Evolutionary conservation across 2,888 invertebrate species (phyloP), one percentile per base, ranked within the genome.

Genomic region (Andrena dorsata): DNA sequence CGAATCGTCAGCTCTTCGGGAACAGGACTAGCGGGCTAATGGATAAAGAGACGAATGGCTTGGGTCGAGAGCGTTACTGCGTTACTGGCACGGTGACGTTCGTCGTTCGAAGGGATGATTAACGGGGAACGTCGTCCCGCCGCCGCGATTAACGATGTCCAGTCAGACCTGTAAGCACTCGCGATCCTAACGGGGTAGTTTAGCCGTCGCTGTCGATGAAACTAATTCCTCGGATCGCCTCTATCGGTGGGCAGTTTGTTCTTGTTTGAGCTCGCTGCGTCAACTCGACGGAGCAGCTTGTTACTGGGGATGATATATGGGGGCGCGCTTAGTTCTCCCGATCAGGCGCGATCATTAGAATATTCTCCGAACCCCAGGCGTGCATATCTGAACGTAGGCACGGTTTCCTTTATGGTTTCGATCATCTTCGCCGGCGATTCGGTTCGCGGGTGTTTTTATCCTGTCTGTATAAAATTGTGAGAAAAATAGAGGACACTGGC

Each of bases 31-130:
- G 53, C 70, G 53, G 71, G 76, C 80, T 87, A 86, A 87, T 85
- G 83, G 84, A 88, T 88, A 86, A 88, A 87, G 86, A 88, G 86
- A 88, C 80, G 80, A 86, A 86, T 86, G 82, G 88, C 70, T 71
- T 76, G 32, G 82, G 72, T 70, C 69, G 72, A 47, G 60, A 80
- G 76, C 73, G 80, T 80, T 71, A 72, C 72, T 26, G 61, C 80
- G 73, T 81, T 80, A 73, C 77, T 71, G 75, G 77, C 78, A 70
- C 76, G 76, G 60, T 61, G 64, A 83, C 76, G 78, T 75, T 63
- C 76, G 78, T 74, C 80, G 83, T 71, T 84, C 79, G 76, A 75
- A 84, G 74, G 76, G 87, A 89, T 88, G 88, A 88, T 88, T 87
- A 88, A 88, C 88, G 89, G 77, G 8, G 74, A 72, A 76, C 82